These are phyloP conservation scores for Adelognathus sp. DNA, from an alignment of 2,888 invertebrate species.

Conservation along the genomic window DNA sequence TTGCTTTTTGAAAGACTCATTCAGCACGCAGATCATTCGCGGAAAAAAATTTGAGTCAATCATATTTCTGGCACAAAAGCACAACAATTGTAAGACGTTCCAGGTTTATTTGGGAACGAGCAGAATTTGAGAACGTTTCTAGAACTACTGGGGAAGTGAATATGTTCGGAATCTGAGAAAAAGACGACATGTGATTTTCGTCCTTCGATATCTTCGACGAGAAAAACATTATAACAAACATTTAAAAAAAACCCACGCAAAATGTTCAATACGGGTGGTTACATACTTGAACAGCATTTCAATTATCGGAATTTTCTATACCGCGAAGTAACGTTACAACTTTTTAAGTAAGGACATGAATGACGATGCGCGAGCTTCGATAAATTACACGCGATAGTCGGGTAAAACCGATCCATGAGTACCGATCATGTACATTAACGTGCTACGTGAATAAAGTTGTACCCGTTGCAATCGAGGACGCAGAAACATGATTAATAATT, in stretches of 20 bases:
- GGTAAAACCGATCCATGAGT: neutral
- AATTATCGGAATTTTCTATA: conserved; percentile 53
- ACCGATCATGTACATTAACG: conserved; percentile 14
- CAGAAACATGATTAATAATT: conserved; percentile 44
- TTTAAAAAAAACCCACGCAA: conserved; percentile 3
- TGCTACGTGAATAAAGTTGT: neutral
- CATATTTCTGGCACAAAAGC: no score
- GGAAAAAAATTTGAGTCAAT: no score
- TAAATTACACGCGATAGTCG: neutral
- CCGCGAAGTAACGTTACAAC: conserved; percentile 38
- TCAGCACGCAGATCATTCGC: no score
- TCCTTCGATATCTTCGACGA: neutral
- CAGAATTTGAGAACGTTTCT: no score
- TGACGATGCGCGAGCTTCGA: neutral
- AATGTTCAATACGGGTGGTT: conserved; percentile 41
- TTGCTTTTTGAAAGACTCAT: no score
- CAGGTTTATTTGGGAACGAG: no score
- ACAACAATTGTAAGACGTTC: no score
- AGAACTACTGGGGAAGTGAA: no score
- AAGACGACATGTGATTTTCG: no score
- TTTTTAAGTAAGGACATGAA: neutral
- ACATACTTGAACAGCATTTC: conserved; percentile 37
- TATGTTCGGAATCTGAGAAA: no score
- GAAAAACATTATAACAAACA: neutral
- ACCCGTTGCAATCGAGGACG: conserved; percentile 48